These are phyloP conservation scores for Thecocarcelia acutangulata DNA, from an alignment of 2,888 invertebrate genomes.

Conservation along the genomic window DNA sequence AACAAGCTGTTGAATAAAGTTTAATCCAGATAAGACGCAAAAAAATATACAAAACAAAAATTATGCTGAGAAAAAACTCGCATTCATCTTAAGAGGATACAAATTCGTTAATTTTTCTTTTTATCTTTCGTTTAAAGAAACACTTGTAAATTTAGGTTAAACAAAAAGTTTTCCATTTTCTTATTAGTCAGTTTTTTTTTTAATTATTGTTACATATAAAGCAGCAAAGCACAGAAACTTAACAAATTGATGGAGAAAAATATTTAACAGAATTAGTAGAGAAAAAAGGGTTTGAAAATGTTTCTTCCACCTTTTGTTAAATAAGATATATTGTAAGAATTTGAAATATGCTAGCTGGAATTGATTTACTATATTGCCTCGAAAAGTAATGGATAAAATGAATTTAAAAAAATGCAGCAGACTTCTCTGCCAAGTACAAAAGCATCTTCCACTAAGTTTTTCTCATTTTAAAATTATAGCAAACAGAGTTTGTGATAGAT, in stretches of 20 bases:
- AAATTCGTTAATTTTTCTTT: background rate
- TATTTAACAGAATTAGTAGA: conserved; percentile 46
- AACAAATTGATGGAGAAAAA: conserved; percentile 19
- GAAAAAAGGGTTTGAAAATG: conserved; percentile 41
- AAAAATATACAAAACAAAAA: conserved; percentile 15
- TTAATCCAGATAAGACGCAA: conserved; percentile 45
- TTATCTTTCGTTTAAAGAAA: conserved; percentile 7
- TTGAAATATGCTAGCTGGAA: too few relatives aligned
- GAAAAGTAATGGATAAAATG: too few relatives aligned
- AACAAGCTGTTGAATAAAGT: conserved; percentile 55
- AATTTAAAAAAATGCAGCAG: too few relatives aligned
- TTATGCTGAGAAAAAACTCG: conserved; percentile 43
- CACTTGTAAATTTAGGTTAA: conserved; percentile 49
- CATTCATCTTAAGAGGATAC: too few relatives aligned
- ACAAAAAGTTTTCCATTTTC: conserved; percentile 11
- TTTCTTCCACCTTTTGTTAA: background rate
- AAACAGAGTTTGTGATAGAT: too few relatives aligned
- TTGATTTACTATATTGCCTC: too few relatives aligned
- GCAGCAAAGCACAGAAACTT: background rate
- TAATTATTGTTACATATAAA: conserved; percentile 53
- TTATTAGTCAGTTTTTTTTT: conserved; percentile 24
- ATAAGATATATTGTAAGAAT: too few relatives aligned
- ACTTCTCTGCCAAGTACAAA: too few relatives aligned
- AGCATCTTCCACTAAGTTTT: too few relatives aligned
- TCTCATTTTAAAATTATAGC: too few relatives aligned